Evolutionary conservation across 1,140 invertebrate species (phyloP), one percentile per base, ranked within the genome.

Genomic region (Ostrea edulis): DNA sequence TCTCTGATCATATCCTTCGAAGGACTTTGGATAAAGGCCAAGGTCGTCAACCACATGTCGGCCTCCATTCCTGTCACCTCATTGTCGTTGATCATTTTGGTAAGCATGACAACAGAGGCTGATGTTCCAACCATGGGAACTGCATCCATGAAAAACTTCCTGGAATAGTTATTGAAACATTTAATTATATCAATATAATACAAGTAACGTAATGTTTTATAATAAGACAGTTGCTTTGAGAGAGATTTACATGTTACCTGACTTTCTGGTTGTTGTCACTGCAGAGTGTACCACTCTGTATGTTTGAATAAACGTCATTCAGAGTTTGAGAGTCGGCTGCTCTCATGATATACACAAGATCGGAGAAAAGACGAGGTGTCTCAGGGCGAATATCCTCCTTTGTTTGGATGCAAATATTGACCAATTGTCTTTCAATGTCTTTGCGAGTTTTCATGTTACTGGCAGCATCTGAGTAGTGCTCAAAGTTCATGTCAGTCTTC

Each of bases 91-190:
- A 98, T 97, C 89, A 97, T 95, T 93, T 98, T 96, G 62, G 96
- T 97, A 96, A 98, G 98, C 7, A 98, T 93, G 35, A 95, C 96
- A 9, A 98, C 96, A 0, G 97, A 97, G 0, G 97, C 97, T 0
- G 96, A 96, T 77, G 97, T 98, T 0, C 97, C 97, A n/a, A 98
- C 96, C 93, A 97, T 97, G 0, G 98, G 97, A 2, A 99, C 94
- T 7, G 97, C 97, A 93, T 98, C 97, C 53, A 95, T 88, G 86
- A 96, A 93, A 90, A 94, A 95, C 91, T 95, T 95, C 87, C 95
- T 95, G 44, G 51, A 12, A 52, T 25, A 11, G 25, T 11, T 11
- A n/a, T 17, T 62, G 52, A 1, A 20, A 52, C 25, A 77, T 29
- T 71, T 35, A 71, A 71, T 29, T 35, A 2, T 3, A 58, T 58